Conservation (phyloP, 2,113 vertebrate species). For the Trematocara zebra region DNA sequence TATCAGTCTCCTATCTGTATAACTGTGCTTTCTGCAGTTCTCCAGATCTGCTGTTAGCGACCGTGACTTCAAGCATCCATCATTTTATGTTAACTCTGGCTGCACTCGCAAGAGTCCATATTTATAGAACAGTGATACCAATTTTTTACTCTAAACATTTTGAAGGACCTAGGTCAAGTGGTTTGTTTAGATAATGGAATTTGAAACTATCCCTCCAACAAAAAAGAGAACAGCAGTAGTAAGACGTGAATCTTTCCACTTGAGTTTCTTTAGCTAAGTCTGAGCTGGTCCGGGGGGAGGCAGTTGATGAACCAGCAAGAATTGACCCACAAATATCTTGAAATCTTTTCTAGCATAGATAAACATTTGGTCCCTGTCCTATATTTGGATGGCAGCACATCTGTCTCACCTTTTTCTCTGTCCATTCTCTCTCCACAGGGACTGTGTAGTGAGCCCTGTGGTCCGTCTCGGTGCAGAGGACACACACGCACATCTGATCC, state of each 20-base stretch:
- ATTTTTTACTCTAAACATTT: not conserved
- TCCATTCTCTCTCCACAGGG: constrained; percentile 73
- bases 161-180: not conserved
- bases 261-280: not conserved
- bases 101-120: not conserved
- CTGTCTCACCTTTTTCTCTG: constrained; percentile 67
- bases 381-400: rapidly evolving
- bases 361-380: not conserved
- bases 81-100: not conserved
- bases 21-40: not conserved
- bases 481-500: constrained; percentile 75
- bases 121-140: not conserved
- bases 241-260: not conserved
- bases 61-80: not conserved
- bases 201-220: rapidly evolving
- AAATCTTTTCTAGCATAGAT: not conserved
- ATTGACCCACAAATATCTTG: not conserved
- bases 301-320: not conserved
- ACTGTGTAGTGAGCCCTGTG: constrained; percentile 74
- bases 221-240: rapidly evolving
- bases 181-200: not conserved
- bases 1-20: not conserved
- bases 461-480: constrained; percentile 73
- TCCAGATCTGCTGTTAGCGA: not conserved
- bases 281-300: not conserved